A percentile compares a stretch with the other conserved stretches of the same genome.
These are phyloP conservation scores for Biston betularia DNA, from an alignment of 2,888 invertebrate genomes.

Conservation along the genomic window DNA sequence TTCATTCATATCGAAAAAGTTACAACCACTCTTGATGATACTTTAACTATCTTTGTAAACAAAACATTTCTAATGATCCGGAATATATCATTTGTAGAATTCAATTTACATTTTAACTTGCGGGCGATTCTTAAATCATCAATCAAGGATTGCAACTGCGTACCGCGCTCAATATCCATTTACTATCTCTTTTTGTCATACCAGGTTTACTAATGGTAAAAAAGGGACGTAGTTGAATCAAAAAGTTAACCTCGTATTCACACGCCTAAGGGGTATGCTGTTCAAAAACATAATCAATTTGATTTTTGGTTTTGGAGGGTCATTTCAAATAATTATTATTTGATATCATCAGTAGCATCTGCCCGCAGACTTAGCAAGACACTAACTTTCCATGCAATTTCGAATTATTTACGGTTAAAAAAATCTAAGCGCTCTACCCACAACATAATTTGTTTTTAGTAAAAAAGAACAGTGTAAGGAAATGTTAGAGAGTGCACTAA, in stretches of 20 bases:
- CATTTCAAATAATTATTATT: slow-evolving; percentile 4
- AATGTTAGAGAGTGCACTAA: too few species aligned
- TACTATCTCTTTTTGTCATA: slow-evolving; percentile 39
- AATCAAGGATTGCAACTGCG: slow-evolving; percentile 63
- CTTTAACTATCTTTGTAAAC: slow-evolving; percentile 62
- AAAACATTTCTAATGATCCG: slow-evolving; percentile 57
- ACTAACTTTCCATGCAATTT: too few species aligned
- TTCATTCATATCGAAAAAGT: neutral
- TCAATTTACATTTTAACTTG: slow-evolving; percentile 66
- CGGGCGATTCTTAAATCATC: slow-evolving; percentile 63
- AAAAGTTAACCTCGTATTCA: slow-evolving; percentile 55
- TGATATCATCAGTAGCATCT: slow-evolving; percentile 5
- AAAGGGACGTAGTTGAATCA: slow-evolving; percentile 41
- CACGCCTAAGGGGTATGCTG: slow-evolving; percentile 60
- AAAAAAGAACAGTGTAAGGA: too few species aligned
- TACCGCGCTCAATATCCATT: slow-evolving; percentile 37
- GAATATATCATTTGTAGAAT: slow-evolving; percentile 59
- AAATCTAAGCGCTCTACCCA: too few species aligned
- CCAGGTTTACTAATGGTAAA: slow-evolving; percentile 8
- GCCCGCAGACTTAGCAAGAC: slow-evolving; percentile 2
- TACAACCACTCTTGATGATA: slow-evolving; percentile 5
- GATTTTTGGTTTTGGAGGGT: slow-evolving; percentile 25
- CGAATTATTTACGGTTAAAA: too few species aligned
- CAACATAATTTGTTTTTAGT: too few species aligned
- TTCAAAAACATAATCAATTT: slow-evolving; percentile 67